These are phyloP conservation scores for Asarcornis scutulata DNA, from an alignment of 2,113 vertebrate species.

Conservation along the genomic window DNA sequence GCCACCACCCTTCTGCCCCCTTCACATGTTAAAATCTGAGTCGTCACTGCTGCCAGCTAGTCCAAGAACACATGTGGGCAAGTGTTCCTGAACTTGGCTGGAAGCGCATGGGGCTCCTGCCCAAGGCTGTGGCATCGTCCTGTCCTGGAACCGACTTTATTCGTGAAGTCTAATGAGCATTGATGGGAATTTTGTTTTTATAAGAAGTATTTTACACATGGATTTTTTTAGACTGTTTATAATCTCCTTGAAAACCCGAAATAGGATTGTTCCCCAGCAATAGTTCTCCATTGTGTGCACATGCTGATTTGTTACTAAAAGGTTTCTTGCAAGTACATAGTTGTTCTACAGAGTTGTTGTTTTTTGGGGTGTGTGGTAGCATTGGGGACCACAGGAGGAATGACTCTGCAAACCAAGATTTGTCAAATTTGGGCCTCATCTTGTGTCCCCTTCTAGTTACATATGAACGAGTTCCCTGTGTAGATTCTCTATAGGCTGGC, in stretches of 20 bases:
- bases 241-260: conserved; percentile 25
- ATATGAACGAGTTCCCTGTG: conserved; percentile 32
- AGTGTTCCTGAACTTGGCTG: not conserved
- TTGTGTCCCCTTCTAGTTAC: conserved; percentile 22
- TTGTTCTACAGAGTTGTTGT: conserved; percentile 57
- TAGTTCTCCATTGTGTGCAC: conserved; percentile 67
- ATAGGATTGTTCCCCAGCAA: conserved; percentile 48
- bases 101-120: not conserved
- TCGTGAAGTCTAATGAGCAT: conserved; percentile 11
- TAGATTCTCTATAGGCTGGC: conserved; percentile 54
- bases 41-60: not conserved
- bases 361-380: conserved; percentile 62
- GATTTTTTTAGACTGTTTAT: conserved; percentile 56
- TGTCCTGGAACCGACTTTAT: conserved; percentile 10
- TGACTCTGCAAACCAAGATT: conserved; percentile 5
- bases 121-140: not conserved
- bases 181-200: conserved; percentile 49
- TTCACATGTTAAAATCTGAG: fast-evolving
- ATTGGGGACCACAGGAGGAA: conserved; percentile 3
- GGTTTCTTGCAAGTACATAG: conserved; percentile 69
- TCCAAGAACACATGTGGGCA: fast-evolving
- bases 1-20: not conserved
- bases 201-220: conserved; percentile 63
- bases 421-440: not conserved
- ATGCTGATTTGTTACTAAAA: conserved; percentile 66